Conservation (phyloP, 35 echinoderm and acorn worm genomes). For the Eucidaris tribuloides region DNA sequence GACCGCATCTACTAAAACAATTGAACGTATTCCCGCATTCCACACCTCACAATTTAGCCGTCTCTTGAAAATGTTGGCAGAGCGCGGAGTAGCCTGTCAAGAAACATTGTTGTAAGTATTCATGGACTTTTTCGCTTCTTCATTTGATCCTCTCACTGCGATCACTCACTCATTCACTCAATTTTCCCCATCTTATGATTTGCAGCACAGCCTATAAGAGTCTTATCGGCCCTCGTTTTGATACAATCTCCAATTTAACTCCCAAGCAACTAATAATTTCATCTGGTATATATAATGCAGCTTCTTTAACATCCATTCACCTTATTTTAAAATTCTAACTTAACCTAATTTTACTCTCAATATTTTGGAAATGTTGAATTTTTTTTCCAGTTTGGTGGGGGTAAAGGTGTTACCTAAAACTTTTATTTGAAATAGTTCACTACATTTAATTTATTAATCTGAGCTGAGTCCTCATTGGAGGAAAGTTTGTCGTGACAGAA, state of each 20-base stretch:
- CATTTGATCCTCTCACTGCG: neutral
- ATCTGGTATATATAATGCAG: neutral
- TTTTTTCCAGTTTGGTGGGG: no score
- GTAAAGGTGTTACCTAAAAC: no score
- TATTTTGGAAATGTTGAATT: no score
- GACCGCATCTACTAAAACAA: neutral
- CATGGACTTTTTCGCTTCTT: constrained; percentile 25
- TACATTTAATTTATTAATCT: no score
- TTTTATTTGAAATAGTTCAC: no score
- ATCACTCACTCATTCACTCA: neutral
- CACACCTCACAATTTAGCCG: constrained; percentile 1
- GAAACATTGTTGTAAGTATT: constrained; percentile 69
- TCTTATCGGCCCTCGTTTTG: neutral
- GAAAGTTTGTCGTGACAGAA: no score
- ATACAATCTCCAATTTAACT: neutral
- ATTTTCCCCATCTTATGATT: neutral
- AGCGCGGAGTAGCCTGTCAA: constrained; percentile 57
- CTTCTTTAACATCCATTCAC: neutral
- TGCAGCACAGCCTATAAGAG: no score
- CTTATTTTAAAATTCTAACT: no score
- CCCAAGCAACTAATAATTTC: neutral
- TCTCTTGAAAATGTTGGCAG: constrained; percentile 22
- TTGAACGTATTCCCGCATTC: neutral
- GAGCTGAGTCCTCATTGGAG: no score
- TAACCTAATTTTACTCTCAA: no score